These are phyloP conservation scores for Strix uralensis DNA, from an alignment of 2,113 vertebrate genomes.

Conservation along the genomic window DNA sequence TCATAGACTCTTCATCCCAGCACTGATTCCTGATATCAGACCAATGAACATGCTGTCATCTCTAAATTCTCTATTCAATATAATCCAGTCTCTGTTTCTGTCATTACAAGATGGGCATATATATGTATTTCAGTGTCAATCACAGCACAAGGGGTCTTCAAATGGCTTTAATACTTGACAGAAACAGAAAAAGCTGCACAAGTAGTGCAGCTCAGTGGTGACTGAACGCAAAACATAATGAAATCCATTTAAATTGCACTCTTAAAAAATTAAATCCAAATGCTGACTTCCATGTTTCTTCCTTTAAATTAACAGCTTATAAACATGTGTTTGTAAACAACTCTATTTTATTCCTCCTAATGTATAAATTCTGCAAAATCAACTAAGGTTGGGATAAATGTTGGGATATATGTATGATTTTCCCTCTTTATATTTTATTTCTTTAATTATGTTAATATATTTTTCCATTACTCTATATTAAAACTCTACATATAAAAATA, in stretches of 20 bases:
- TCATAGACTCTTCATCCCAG: not conserved
- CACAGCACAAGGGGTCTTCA: not conserved
- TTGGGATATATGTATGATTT: not conserved
- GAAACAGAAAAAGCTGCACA: not conserved
- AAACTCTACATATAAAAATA: not conserved
- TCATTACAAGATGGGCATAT: not conserved
- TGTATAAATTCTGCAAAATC: not conserved
- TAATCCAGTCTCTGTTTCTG: not conserved
- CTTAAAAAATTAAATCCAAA: not conserved
- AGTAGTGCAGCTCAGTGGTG: not conserved
- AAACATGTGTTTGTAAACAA: not conserved
- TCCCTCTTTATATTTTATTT: not conserved
- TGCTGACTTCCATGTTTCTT: not conserved
- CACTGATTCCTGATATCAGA: not conserved
- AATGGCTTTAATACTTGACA: not conserved
- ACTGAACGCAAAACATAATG: not conserved
- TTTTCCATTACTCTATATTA: not conserved
- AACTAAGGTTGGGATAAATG: not conserved
- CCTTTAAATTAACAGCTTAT: not conserved
- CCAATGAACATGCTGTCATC: not conserved
- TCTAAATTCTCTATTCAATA: not conserved
- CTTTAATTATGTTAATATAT: not conserved
- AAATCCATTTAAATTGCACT: not conserved
- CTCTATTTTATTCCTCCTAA: not conserved
- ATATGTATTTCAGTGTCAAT: not conserved